These are phyloP conservation scores for Cataglyphis livida DNA, from an alignment of 2,888 invertebrate genomes.

Conservation along the genomic window DNA sequence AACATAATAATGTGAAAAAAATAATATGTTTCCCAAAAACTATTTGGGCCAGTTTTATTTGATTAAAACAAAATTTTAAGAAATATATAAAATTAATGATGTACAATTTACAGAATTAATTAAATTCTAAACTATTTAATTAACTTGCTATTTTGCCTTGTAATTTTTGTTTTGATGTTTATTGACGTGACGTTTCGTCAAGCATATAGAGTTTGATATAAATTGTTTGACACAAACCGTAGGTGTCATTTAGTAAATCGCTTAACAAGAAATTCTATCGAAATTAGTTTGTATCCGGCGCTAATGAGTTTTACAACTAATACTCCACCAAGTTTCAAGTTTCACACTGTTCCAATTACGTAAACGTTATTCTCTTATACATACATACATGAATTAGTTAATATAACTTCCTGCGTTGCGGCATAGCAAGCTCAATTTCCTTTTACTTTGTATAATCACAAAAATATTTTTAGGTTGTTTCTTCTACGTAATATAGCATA, in stretches of 20 bases:
- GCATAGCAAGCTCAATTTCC: not conserved
- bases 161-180: constrained; percentile 25
- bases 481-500: not conserved
- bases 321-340: constrained; percentile 39
- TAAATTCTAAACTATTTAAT: not conserved
- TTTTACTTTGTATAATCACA: not conserved
- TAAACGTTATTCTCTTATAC: constrained; percentile 21
- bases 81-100: not conserved
- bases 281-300: constrained; percentile 60
- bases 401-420: constrained; percentile 19
- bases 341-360: constrained; percentile 4
- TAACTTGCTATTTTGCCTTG: not conserved
- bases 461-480: not conserved
- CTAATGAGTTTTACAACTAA: constrained; percentile 66
- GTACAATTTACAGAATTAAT: not conserved
- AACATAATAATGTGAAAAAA: not conserved
- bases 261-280: constrained; percentile 65
- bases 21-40: not conserved
- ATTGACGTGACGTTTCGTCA: not conserved
- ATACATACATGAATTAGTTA: constrained; percentile 6
- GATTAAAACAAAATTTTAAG: not conserved
- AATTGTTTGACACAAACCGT: constrained; percentile 23
- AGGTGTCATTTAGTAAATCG: constrained; percentile 54
- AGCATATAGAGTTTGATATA: not conserved
- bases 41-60: not conserved